Evolutionary conservation across 2,113 vertebrate species (phyloP).

Genomic region (Carettochelys insculpta): DNA sequence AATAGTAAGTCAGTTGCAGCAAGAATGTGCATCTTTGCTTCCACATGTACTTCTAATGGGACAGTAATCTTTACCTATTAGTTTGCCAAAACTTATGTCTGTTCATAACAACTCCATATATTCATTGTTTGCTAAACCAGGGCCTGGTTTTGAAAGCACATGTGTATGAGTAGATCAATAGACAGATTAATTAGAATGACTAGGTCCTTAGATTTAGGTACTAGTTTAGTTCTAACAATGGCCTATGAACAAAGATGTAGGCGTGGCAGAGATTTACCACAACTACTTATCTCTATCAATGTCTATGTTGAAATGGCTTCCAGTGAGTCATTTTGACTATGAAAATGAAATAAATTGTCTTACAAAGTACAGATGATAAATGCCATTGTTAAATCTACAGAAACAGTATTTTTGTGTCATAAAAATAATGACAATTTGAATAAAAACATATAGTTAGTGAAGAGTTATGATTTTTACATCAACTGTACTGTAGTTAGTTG

Average conservation of each 20-base stretch:
- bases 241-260: too few relatives aligned
- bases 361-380: neutral
- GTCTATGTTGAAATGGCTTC: neutral
- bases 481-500: neutral
- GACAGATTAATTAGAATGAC: neutral
- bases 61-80: neutral
- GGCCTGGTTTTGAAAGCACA: neutral
- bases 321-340: fast-evolving
- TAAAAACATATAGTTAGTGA: neutral
- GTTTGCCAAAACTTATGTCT: neutral
- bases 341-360: neutral
- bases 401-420: neutral
- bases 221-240: neutral
- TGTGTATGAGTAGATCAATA: neutral
- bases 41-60: neutral
- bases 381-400: neutral
- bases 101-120: neutral
- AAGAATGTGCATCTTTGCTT: neutral
- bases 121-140: neutral
- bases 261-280: too few relatives aligned
- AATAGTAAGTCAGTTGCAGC: neutral
- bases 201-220: neutral
- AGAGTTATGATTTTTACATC: neutral
- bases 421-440: neutral
- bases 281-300: too few relatives aligned